Base-by-base conservation (phyloP, 2,113 vertebrate species). In the Melanocharis versteri region DNA sequence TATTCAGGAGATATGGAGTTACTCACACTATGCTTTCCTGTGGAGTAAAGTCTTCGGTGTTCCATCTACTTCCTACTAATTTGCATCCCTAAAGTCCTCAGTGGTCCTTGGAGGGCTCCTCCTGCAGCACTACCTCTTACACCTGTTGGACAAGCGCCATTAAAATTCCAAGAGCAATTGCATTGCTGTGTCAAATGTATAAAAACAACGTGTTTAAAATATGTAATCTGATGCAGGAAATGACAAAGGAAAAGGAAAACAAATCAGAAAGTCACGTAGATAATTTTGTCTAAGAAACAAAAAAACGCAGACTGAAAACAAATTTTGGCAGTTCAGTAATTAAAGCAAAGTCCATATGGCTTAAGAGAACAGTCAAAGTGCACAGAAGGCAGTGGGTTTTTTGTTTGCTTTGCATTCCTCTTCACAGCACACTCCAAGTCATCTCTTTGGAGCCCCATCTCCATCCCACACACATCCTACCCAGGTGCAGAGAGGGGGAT, bases 311-410 rank as follows among this genome's bases (percentile, higher is more conserved):
- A 47, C 66, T 35, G n/a, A 42, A 44, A 96, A 73, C 47, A 61
- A 91, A 73, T 65, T 65, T 86, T 79, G 57, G 91, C 87, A 89
- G 90, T 94, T 90, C 61, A 22, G 60, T 77, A 66, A 90, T 91
- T 91, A 97, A 98, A 97, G 95, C 96, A 68, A 97, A 80, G 87
- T 97, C 95, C 86, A 42, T 97, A 97, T 96, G 98, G 98, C 97
- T 98, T 98, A 96, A 95, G 94, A 95, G 94, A 97, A 96, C 96
- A 96, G 97, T 96, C 96, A 94, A 95, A 97, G 97, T 79, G 89
- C 96, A 75, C 66, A 84, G 91, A 97, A 97, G 95, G 95, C 89
- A 83, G 96, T 35, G 72, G 65, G 87, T 15, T 35, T 82, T 83
- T 60, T 90, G 86, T 88, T 70, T 73, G 54, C 64, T 71, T 69